phyloP scores from a whole-genome alignment of 1,140 invertebrate genomes.

The Agraylea sexmaculata region DNA sequence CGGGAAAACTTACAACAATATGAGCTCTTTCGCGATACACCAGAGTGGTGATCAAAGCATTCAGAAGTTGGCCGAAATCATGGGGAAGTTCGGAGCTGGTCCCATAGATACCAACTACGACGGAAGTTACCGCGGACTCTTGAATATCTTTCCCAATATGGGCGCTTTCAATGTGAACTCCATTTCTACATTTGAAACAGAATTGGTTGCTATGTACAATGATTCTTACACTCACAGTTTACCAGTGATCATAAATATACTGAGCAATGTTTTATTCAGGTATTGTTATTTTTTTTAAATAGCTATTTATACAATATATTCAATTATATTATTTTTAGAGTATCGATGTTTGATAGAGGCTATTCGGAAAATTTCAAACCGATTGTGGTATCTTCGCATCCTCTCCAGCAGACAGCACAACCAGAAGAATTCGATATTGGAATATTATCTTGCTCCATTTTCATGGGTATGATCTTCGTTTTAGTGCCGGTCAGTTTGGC shows the following conservation, averaged over 20 bases:
- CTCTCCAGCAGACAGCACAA: slow-evolving; percentile 57
- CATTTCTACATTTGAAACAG: slow-evolving; percentile 37
- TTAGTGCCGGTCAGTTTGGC: slow-evolving; percentile 63
- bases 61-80: slow-evolving; percentile 29
- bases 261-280: slow-evolving; percentile 61
- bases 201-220: slow-evolving; percentile 58
- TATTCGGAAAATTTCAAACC: slow-evolving; percentile 24
- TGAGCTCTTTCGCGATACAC: slow-evolving; percentile 37
- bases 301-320: slow-evolving; percentile 2
- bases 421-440: slow-evolving; percentile 57
- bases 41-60: slow-evolving; percentile 33
- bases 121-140: slow-evolving; percentile 49
- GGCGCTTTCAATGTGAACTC: slow-evolving; percentile 50
- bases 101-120: slow-evolving; percentile 44
- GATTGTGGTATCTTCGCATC: slow-evolving; percentile 47
- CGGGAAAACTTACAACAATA: slow-evolving; percentile 37
- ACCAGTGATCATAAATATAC: slow-evolving; percentile 61
- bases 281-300: slow-evolving; percentile 25
- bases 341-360: slow-evolving; percentile 23
- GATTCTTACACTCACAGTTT: slow-evolving; percentile 68
- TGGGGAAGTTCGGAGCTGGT: slow-evolving; percentile 33
- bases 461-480: slow-evolving; percentile 69
- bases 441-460: slow-evolving; percentile 56
- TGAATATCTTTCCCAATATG: slow-evolving; percentile 49
- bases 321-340: slow-evolving; percentile 20